A percentile compares a stretch with the other conserved stretches of the same genome.
These are phyloP conservation scores for Archivesica marissinica DNA, from an alignment of 1,140 invertebrate species.

Conservation along the genomic window DNA sequence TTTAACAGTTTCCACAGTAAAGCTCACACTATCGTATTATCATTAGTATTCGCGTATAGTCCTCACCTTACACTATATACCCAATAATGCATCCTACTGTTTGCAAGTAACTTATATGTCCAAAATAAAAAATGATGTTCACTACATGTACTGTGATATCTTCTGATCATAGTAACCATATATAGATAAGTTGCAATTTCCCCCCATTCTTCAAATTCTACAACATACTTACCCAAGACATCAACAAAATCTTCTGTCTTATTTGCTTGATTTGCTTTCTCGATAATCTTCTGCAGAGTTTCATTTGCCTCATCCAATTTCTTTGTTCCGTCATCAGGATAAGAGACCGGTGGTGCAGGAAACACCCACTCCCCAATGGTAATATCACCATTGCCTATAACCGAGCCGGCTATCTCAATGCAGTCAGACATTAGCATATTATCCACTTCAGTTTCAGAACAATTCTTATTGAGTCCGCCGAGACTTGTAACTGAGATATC, in stretches of 20 bases:
- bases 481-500: not conserved
- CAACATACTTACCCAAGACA: conserved; percentile 19
- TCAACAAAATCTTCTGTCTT: not conserved
- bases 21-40: too few relatives aligned
- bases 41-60: too few relatives aligned
- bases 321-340: conserved; percentile 8
- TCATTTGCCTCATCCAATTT: conserved; percentile 13
- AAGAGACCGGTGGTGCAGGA: conserved; percentile 9
- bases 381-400: not conserved
- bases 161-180: too few relatives aligned
- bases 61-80: too few relatives aligned
- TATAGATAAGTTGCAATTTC: too few relatives aligned
- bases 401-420: not conserved
- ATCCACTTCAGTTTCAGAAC: not conserved
- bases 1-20: too few relatives aligned
- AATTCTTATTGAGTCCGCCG: not conserved
- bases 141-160: too few relatives aligned
- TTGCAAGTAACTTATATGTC: too few relatives aligned
- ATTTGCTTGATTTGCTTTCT: conserved; percentile 1
- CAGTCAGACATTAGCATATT: not conserved
- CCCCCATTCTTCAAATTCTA: too few relatives aligned
- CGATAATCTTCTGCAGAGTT: conserved; percentile 3
- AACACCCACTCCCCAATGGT: not conserved
- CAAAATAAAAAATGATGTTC: too few relatives aligned
- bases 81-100: too few relatives aligned